These are phyloP conservation scores for Odocoileus hemionus DNA, from an alignment of 2,113 vertebrate genomes.

Conservation along the genomic window DNA sequence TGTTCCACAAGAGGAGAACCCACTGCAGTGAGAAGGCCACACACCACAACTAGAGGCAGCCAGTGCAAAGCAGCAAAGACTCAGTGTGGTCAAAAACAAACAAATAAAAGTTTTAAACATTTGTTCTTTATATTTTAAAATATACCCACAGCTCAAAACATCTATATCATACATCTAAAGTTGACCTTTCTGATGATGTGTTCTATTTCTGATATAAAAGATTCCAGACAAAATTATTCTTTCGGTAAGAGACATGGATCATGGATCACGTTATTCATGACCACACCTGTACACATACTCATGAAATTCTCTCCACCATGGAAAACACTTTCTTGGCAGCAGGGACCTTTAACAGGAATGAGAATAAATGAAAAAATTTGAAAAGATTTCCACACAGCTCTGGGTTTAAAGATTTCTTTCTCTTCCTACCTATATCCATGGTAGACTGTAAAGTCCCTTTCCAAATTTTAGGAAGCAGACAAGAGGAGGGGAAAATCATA, in stretches of 20 bases:
- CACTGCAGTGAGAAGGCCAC: background rate
- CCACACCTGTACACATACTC: background rate
- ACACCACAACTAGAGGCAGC: background rate
- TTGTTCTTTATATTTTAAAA: background rate
- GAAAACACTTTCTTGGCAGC: background rate
- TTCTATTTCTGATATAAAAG: background rate
- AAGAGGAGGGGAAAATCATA: background rate
- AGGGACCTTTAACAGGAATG: background rate
- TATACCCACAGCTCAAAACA: background rate
- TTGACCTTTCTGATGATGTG: background rate
- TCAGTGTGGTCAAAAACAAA: background rate
- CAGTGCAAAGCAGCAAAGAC: background rate
- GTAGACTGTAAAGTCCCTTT: background rate
- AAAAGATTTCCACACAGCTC: background rate
- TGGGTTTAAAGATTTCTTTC: background rate
- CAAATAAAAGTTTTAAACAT: background rate
- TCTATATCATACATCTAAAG: background rate
- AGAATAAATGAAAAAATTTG: background rate
- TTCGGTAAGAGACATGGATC: background rate
- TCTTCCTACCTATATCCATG: background rate
- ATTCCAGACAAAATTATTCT: background rate
- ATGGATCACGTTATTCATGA: background rate
- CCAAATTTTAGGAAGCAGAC: background rate
- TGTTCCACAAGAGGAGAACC: background rate
- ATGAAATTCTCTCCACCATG: background rate